These are phyloP conservation scores for Sphaerophoria taeniata DNA, from an alignment of 2,888 invertebrate species.

Conservation along the genomic window DNA sequence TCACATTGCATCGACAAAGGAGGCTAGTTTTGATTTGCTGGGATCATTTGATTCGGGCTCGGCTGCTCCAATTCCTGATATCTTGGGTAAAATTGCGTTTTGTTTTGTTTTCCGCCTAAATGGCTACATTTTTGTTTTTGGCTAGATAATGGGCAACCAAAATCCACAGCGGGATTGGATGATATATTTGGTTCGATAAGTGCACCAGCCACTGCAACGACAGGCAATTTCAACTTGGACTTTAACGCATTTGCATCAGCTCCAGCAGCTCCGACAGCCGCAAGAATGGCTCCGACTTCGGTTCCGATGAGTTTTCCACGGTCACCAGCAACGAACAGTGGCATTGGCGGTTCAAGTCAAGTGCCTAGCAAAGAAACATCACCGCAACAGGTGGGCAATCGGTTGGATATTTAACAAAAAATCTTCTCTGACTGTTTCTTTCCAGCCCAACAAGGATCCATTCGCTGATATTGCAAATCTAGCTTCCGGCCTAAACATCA, in stretches of 20 bases:
- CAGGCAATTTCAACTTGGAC: slow-evolving; percentile 76
- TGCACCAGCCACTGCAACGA: slow-evolving; percentile 45
- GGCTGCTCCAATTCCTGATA: slow-evolving; percentile 80
- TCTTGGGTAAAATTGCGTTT: slow-evolving; percentile 75
- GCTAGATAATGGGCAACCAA: slow-evolving; percentile 77
- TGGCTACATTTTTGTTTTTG: background rate
- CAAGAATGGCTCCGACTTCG: slow-evolving; percentile 29
- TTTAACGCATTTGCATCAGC: slow-evolving; percentile 76
- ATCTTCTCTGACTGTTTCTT: slow-evolving; percentile 1
- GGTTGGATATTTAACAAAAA: slow-evolving; percentile 76
- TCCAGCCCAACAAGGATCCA: slow-evolving; percentile 85
- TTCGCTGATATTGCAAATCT: slow-evolving; percentile 88
- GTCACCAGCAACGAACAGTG: slow-evolving; percentile 72
- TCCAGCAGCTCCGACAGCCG: slow-evolving; percentile 70
- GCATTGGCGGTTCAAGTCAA: slow-evolving; percentile 67
- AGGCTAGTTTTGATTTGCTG: slow-evolving; percentile 86
- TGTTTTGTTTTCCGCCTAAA: background rate
- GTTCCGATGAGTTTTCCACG: slow-evolving; percentile 58
- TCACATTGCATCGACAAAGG: slow-evolving; percentile 79
- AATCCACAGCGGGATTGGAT: slow-evolving; percentile 83
- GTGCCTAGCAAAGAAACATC: slow-evolving; percentile 82
- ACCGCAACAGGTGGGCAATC: slow-evolving; percentile 84
- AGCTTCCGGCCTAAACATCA: slow-evolving; percentile 81
- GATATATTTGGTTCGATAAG: slow-evolving; percentile 86
- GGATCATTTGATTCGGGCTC: slow-evolving; percentile 83